A percentile compares a stretch with the other conserved stretches of the same genome.
These are phyloP conservation scores for Chaitophorus viminalis DNA, from an alignment of 2,888 invertebrate species.

Conservation along the genomic window DNA sequence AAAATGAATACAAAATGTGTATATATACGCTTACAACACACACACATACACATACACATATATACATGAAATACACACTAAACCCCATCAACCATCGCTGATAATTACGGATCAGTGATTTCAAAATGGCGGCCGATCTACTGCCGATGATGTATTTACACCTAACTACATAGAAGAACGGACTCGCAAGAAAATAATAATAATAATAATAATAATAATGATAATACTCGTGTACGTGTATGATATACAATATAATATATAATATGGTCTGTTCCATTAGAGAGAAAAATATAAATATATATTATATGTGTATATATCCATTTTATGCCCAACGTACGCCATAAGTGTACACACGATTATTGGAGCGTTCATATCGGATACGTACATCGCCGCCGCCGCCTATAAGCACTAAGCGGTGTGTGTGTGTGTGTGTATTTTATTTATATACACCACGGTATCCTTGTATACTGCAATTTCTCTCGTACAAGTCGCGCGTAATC, in stretches of 20 bases:
- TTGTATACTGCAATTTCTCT: constrained; percentile 20
- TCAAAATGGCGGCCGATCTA: constrained; percentile 57
- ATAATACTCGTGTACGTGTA: constrained; percentile 23
- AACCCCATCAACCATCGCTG: constrained; percentile 62
- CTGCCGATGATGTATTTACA: constrained; percentile 61
- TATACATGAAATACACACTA: constrained; percentile 9
- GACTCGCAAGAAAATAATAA: constrained; percentile 30
- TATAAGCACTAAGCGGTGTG: too few relatives aligned
- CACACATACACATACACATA: background rate
- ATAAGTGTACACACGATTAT: constrained; percentile 27
- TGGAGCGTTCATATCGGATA: constrained; percentile 57
- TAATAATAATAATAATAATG: constrained; percentile 41
- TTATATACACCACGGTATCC: background rate
- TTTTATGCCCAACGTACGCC: background rate
- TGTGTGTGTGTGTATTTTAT: background rate
- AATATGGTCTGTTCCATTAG: constrained; percentile 50
- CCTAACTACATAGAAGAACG: constrained; percentile 51
- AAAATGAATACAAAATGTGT: constrained; percentile 38
- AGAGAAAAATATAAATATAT: constrained; percentile 31
- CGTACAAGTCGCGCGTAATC: constrained; percentile 3
- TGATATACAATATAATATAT: background rate
- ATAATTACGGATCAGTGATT: constrained; percentile 62
- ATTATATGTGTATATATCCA: too few relatives aligned
- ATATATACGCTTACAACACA: background rate
- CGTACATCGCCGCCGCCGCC: constrained; percentile 1